phyloP scores from a whole-genome alignment of 2,113 vertebrate species.

The Struthio camelus region DNA sequence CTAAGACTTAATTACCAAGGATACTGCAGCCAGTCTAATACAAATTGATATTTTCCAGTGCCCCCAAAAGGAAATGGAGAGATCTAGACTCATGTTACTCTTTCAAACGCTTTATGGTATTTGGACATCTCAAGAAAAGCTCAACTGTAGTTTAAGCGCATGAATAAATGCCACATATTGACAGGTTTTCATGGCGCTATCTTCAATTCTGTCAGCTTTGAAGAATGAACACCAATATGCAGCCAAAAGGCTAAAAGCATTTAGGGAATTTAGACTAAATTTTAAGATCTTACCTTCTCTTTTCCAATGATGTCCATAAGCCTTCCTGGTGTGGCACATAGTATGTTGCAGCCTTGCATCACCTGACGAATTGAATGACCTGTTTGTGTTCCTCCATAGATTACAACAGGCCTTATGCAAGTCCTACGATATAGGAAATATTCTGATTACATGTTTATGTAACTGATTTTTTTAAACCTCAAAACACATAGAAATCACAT shows the following conservation, averaged over 20 bases:
- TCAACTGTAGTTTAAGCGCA: neutral
- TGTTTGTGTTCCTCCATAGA: constrained; percentile 90
- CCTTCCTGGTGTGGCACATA: constrained; percentile 94
- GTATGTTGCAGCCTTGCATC: constrained; percentile 86
- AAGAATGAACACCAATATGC: neutral
- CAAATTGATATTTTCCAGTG: neutral
- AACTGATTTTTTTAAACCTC: neutral
- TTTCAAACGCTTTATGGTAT: neutral
- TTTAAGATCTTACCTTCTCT: constrained; percentile 80
- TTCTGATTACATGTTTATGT: neutral
- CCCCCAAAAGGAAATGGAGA: neutral
- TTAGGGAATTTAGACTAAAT: neutral
- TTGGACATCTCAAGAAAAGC: neutral
- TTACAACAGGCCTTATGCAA: constrained; percentile 90
- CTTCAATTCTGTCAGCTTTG: neutral
- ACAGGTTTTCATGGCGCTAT: neutral
- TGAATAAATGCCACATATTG: neutral
- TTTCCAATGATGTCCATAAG: constrained; percentile 87
- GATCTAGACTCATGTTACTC: accelerated
- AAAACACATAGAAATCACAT: neutral
- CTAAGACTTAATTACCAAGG: neutral
- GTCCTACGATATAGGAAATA: constrained; percentile 77
- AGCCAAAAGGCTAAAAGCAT: neutral
- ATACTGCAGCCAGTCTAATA: neutral
- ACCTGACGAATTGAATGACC: constrained; percentile 85